Evolutionary conservation across 2,888 invertebrate genomes (phyloP), one percentile per base, ranked within the genome.

Genomic region (Lepidochitona cinerea): DNA sequence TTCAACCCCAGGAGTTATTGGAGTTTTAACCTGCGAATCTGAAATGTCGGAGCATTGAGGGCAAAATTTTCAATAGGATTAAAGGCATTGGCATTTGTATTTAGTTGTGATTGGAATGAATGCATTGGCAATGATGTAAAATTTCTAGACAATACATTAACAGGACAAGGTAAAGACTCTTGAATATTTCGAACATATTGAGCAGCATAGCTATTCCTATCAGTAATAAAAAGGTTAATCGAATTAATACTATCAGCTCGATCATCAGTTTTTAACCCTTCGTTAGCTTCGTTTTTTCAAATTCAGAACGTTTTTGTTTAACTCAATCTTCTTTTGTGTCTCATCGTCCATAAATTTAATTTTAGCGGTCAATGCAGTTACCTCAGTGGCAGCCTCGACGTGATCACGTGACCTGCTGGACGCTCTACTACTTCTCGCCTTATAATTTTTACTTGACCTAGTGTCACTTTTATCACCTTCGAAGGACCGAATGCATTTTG

Each of bases 281-380:
- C 41, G n/a, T n/a, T n/a, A n/a, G n/a, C n/a, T n/a, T n/a, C n/a
- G 41, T 41, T 41, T 41, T 41, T 41, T 41, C 41, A 18, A 41
- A 18, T 41, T 41, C 41, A 9, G 18, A 9, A 9, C 41, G 41
- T 41, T 41, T 41, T 41, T 41, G 41, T 41, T 74, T 71, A 32
- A 74, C n/a, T 71, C 68, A 14, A 54, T 49, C 54, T 68, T 54
- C 7, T 33, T 9, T 67, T 67, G 64, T 35, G 64, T 36, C 53
- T 74, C 74, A n/a, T 23, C 23, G 32, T 74, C 74, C n/a, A 66
- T 29, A 36, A 36, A 74, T 37, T 67, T 70, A 18, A 72, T 23
- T 59, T 69, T 67, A 53, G 71, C 52, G 23, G 37, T 71, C 65
- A 74, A 67, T 23, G 33, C 37, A 9, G 71, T 71, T 29, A 67